Base-by-base conservation (phyloP, 2,888 invertebrate species). In the Caenorhabditis imperialis region DNA sequence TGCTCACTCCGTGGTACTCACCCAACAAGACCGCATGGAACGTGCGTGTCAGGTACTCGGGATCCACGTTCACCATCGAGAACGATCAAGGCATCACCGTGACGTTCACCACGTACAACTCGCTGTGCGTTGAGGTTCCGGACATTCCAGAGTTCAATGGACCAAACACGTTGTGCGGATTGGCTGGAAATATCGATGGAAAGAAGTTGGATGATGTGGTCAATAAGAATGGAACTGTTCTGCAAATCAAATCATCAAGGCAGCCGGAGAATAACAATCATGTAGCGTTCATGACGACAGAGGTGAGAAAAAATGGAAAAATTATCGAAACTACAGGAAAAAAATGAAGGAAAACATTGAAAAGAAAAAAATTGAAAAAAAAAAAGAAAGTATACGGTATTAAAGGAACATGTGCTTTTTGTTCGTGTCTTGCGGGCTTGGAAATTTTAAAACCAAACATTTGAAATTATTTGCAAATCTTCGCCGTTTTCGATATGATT, bases 131-230 rank as follows among this genome's bases (percentile, higher is more conserved):
- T n/a, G 53, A 77, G 53, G 74, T 84, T 0, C 81, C 80, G n/a
- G 84, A 84, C 42, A 75, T 81, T 20, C 78, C 80, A 1, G 75
- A 67, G 37, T 81, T 81, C 75, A 71, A 63, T 7, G 84, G 84
- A n/a, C 65, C 63, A 22, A 30, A 55, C 23, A 80, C 78, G 8
- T 73, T 85, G 6, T 85, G 85, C 35, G 85, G 85, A 42, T 45
- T 85, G 47, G 81, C 78, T 8, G 85, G 85, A 50, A 84, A 82
- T 53, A 75, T 81, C 23, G 81, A 84, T 55, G 76, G 77, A 48
- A 75, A 73, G 50, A 79, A 74, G 62, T 51, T 61, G 38, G 78
- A 85, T 61, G 85, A 85, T 33, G 77, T 81, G 16, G 69, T 67
- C 3, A 60, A 71, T 37, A 42, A 45, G 55, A 70, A 77, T 40